Base-by-base conservation (phyloP, 2,888 invertebrate species). In the Darwinula stevensoni region DNA sequence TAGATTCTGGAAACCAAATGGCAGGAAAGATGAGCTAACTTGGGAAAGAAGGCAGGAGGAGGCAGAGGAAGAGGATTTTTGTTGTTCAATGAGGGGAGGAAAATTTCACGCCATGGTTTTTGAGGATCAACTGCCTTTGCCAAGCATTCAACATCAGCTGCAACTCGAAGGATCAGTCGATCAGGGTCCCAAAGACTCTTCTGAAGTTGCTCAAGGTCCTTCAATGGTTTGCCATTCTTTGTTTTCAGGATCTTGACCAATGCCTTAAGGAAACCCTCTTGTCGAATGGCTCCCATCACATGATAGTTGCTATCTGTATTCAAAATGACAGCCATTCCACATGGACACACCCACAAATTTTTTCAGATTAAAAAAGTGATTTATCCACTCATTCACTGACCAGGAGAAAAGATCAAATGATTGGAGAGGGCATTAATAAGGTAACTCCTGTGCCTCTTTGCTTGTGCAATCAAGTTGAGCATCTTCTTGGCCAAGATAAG, bases 401-500 rank as follows among this genome's bases (percentile, higher is more conserved):
- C 61, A 47, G 58, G 54, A 16, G 49, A 52, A 43, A 59, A 71
- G 29, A 60, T 43, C 34, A 71, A 45, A 30, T 62, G 61, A 37
- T 58, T 59, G 48, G 67, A 54, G 3, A 67, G 45, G 41, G 64
- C 60, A 4, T 54, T 47, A 4, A 63, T 63, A 44, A 84, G 64
- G 38, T 61, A 61, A 42, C 63, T 55, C 2, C 78, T 82, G 36
- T 64, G 61, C 26, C 71, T 54, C 46, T 72, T 72, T 32, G 64
- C 60, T 48, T 70, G 66, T 2, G 75, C 60, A 2, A 76, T 70
- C 37, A 75, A 71, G 41, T 75, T 78, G 30, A 69, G 60, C 53
- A 82, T 61, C 49, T 80, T 73, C 37, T 67, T 66, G 1, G 73
- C 70, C 39, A 74, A 66, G 16, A 76, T 67, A 42, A 67, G 62